These are phyloP conservation scores for Rhopalosiphum padi DNA, from an alignment of 1,140 invertebrate species.

Conservation along the genomic window DNA sequence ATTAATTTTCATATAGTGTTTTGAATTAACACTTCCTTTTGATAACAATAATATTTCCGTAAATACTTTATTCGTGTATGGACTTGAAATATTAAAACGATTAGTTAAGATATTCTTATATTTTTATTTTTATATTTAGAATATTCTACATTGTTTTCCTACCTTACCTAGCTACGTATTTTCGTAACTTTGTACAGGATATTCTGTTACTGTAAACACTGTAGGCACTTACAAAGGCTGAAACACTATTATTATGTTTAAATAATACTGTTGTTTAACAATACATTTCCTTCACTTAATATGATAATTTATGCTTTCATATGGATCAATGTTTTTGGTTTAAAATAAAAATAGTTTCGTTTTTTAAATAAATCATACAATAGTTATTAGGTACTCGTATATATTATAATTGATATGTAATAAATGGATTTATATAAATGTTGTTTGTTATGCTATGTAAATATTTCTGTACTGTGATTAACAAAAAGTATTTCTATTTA, in stretches of 20 bases:
- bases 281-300: background rate
- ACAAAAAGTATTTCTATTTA: slow-evolving; percentile 44
- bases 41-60: too few relatives aligned
- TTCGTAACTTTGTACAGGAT: too few relatives aligned
- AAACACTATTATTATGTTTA: background rate
- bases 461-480: background rate
- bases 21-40: too few relatives aligned
- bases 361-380: slow-evolving; percentile 25
- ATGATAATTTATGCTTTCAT: background rate
- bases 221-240: background rate
- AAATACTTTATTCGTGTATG: too few relatives aligned
- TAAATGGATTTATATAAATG: background rate
- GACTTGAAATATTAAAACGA: too few relatives aligned
- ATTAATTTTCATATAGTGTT: too few relatives aligned
- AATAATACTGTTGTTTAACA: background rate
- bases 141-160: too few relatives aligned
- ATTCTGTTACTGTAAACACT: background rate
- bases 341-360: slow-evolving; percentile 44
- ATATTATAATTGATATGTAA: background rate
- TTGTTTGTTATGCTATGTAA: slow-evolving; percentile 37
- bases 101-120: too few relatives aligned
- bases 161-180: too few relatives aligned
- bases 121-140: too few relatives aligned
- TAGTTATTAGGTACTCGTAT: background rate
- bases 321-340: background rate